Evolutionary conservation across 2,113 vertebrate genomes (phyloP), one percentile per base, ranked within the genome.

Genomic region (Aspiorhynchus laticeps): DNA sequence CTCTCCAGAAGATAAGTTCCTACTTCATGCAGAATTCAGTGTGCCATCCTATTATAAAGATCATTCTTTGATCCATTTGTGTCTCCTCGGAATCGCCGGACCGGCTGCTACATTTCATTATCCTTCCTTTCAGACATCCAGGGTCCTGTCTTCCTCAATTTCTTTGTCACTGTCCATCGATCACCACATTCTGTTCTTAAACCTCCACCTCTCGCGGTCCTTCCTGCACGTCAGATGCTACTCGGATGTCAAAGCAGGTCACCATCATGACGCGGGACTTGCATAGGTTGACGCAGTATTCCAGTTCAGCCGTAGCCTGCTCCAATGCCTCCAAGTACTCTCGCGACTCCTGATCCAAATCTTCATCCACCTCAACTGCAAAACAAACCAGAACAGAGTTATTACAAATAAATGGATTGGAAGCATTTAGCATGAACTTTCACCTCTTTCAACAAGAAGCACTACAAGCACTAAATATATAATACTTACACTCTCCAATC

Each of bases 251-350:
- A n/a, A 99, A 99, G 94, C 98, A 99, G 56, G 98, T 99, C 93
- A 99, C 98, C 95, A 99, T 99, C 98, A 99, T 99, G 92, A 99
- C 96, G 0, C 93, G 98, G n/a, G 97, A 97, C 94, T 99, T 99
- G 97, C 98, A 99, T 91, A 99, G 93, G 93, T 98, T 98, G 90
- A 99, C 97, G 19, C 96, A 97, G 92, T 97, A 98, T 92, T 99
- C 98, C 92, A 99, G 95, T 83, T 98, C 97, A 1, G 96, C 96
- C 0, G 98, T 99, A 91, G 93, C 96, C 79, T 96, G 96, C 90
- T 96, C 96, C 94, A 99, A 94, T 74, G 97, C 96, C 88, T 93
- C 97, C 90, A 98, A 90, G 91, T 99, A 98, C 92, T 99, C 98
- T 12, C 95, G 95, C 2, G 98, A 98, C 91, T 98, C 98, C 28